phyloP scores from a whole-genome alignment of 2,797 vertebrate species.

The Aeoliscus strigatus region DNA sequence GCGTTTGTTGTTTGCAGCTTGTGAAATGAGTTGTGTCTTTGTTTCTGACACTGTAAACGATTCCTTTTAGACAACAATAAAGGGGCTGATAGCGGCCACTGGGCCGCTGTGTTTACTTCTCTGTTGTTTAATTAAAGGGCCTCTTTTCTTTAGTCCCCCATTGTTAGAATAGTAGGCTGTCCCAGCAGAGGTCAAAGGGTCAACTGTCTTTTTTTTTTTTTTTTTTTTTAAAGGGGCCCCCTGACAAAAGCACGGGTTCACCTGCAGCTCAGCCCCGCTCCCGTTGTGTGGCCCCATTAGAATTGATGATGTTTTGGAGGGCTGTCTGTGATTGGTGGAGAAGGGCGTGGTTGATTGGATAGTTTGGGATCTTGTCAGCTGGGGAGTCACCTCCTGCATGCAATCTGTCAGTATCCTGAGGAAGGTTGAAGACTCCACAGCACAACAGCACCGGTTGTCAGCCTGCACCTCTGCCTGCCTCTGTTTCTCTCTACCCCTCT shows the following conservation, averaged over 20 bases:
- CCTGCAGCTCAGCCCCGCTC: constrained; percentile 82
- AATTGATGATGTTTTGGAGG: constrained; percentile 87
- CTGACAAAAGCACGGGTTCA: constrained; percentile 83
- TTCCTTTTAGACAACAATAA: constrained; percentile 69
- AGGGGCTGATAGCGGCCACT: constrained; percentile 51
- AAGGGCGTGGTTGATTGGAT: constrained; percentile 94
- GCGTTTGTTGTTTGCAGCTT: constrained; percentile 49
- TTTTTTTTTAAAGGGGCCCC: constrained; percentile 67
- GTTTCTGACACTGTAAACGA: constrained; percentile 60
- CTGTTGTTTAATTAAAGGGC: constrained; percentile 80
- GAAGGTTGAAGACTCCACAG: constrained; percentile 81
- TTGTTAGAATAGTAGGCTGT: constrained; percentile 75
- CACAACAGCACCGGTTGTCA: constrained; percentile 69
- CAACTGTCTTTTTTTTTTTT: constrained; percentile 76
- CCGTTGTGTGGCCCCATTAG: constrained; percentile 83
- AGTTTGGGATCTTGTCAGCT: constrained; percentile 94
- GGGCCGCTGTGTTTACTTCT: constrained; percentile 76
- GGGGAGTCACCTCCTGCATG: constrained; percentile 85
- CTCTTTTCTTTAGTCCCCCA: constrained; percentile 71
- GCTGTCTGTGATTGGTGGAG: constrained; percentile 95
- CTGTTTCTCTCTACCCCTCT: constrained; percentile 37
- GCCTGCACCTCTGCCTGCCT: constrained; percentile 57
- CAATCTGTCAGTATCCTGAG: constrained; percentile 91
- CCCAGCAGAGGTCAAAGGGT: constrained; percentile 81
- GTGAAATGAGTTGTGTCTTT: constrained; percentile 61